A percentile compares a stretch with the other conserved stretches of the same genome.
phyloP scores from a whole-genome alignment of 2,113 vertebrate species.

The Passer montanus region DNA sequence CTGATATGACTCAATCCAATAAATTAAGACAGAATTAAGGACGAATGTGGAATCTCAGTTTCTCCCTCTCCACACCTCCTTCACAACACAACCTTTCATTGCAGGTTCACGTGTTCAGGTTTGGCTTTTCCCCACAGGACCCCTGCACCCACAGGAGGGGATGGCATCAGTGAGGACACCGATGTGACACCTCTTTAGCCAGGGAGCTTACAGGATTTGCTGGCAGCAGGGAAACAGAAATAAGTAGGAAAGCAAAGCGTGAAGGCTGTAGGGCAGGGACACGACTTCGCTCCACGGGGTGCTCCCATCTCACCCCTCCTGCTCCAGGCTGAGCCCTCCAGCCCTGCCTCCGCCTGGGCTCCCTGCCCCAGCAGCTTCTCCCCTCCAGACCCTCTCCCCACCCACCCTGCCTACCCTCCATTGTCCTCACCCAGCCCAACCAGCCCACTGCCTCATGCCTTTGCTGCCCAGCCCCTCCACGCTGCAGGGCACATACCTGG shows the following conservation, averaged over 20 bases:
- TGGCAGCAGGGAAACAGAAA: neutral
- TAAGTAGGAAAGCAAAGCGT: neutral
- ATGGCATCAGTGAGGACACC: neutral
- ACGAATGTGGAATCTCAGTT: neutral
- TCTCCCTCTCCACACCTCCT: neutral
- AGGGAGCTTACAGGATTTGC: neutral
- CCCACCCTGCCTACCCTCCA: neutral
- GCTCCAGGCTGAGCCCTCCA: neutral
- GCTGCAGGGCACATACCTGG: neutral
- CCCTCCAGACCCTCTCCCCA: neutral
- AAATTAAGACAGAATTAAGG: neutral
- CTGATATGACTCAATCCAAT: neutral
- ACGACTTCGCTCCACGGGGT: accelerated
- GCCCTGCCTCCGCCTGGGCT: neutral
- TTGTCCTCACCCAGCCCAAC: neutral
- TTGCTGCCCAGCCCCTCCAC: neutral
- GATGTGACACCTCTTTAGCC: neutral
- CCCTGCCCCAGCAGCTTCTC: neutral
- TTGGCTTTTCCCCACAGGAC: neutral
- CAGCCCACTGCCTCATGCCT: neutral
- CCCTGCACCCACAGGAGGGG: no score
- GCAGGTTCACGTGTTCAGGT: neutral
- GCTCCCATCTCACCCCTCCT: neutral
- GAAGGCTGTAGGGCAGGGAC: neutral
- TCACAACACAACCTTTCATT: neutral